Evolutionary conservation across 2,113 vertebrate species (phyloP).

Genomic region (Amia ocellicauda): DNA sequence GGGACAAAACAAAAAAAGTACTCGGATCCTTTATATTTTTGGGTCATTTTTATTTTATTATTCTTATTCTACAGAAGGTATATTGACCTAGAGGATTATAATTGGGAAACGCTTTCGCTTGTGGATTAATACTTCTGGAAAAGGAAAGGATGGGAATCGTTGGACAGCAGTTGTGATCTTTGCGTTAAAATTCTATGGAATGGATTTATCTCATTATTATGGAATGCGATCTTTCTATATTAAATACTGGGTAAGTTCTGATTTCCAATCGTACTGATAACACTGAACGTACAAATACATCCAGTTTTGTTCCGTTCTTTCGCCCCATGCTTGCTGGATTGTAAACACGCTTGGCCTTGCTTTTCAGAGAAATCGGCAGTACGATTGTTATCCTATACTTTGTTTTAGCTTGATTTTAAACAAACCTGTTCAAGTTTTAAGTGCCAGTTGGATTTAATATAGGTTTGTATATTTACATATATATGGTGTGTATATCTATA

Average conservation of each 20-base stretch:
- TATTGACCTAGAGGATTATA: slow-evolving; percentile 41
- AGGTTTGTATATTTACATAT: not conserved
- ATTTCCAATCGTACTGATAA: slow-evolving; percentile 21
- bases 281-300: not conserved
- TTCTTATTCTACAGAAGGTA: slow-evolving; percentile 24
- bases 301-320: not conserved
- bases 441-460: too few species aligned
- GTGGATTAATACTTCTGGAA: slow-evolving; percentile 33
- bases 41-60: not conserved
- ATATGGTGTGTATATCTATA: too few species aligned
- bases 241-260: slow-evolving; percentile 33
- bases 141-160: slow-evolving; percentile 32
- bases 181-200: slow-evolving; percentile 13
- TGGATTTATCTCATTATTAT: slow-evolving; percentile 25
- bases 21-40: not conserved
- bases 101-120: slow-evolving; percentile 24
- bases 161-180: slow-evolving; percentile 2
- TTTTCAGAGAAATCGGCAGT: slow-evolving; percentile 23
- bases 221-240: slow-evolving; percentile 16
- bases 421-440: too few species aligned
- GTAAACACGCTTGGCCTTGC: slow-evolving; percentile 34
- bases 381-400: too few species aligned
- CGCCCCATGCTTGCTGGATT: slow-evolving; percentile 26
- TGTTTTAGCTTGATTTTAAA: too few species aligned
- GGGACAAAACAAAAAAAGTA: slow-evolving; percentile 25